These are phyloP conservation scores for Poeciliopsis retropinna DNA, from an alignment of 2,113 vertebrate species.

Conservation along the genomic window DNA sequence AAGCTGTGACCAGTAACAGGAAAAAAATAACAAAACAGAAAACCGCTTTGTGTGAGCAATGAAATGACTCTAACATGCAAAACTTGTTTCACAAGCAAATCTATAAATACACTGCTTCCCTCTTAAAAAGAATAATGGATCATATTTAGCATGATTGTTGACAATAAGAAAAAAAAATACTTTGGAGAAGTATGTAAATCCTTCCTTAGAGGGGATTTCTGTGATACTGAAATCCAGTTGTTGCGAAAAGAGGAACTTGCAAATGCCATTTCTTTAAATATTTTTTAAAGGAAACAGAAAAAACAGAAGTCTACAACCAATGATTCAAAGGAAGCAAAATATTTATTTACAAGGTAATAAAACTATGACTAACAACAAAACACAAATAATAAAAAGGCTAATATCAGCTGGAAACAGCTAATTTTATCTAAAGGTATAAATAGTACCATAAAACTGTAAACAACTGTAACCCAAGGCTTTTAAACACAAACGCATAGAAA, in stretches of 20 bases:
- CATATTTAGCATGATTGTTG: not conserved
- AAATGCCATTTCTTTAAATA: slow-evolving; percentile 40
- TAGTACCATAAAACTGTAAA: not conserved
- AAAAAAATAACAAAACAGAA: not conserved
- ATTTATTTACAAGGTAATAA: slow-evolving; percentile 55
- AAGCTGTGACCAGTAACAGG: not conserved
- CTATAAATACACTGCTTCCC: not conserved
- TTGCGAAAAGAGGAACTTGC: slow-evolving; percentile 59
- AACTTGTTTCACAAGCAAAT: slow-evolving; percentile 34
- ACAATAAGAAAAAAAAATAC: not conserved
- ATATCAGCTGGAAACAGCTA: slow-evolving; percentile 1
- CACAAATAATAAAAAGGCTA: not conserved
- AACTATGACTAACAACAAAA: slow-evolving; percentile 8
- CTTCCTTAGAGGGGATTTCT: slow-evolving; percentile 53
- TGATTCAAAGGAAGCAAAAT: slow-evolving; percentile 3
- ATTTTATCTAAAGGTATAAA: slow-evolving; percentile 1
- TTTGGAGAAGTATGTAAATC: too few relatives aligned
- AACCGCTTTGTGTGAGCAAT: not conserved
- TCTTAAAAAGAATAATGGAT: not conserved
- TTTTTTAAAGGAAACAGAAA: slow-evolving; percentile 14
- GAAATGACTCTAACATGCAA: not conserved
- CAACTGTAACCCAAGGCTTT: slow-evolving; percentile 5
- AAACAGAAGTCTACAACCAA: slow-evolving; percentile 5
- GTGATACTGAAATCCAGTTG: slow-evolving; percentile 34
- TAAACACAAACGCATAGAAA: not conserved